Evolutionary conservation across 1,140 invertebrate genomes (phyloP).

Genomic region (Gonatopus flavifemur): DNA sequence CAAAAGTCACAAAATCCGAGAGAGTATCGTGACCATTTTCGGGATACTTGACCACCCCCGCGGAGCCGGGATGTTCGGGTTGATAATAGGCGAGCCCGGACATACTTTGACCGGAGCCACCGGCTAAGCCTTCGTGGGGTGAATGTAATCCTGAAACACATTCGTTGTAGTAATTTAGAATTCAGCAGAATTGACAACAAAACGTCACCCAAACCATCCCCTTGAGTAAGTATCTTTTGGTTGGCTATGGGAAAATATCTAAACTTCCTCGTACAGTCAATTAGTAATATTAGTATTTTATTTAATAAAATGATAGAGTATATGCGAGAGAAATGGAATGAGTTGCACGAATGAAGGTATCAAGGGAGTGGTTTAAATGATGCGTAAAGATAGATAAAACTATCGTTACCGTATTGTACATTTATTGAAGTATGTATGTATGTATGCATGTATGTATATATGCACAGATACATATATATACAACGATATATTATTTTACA

Average conservation of each 20-base stretch:
- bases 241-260: too few species aligned
- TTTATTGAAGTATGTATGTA: slow-evolving; percentile 32
- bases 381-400: slow-evolving; percentile 13
- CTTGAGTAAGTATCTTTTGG: too few species aligned
- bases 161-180: slow-evolving; percentile 11
- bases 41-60: slow-evolving; percentile 74
- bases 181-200: slow-evolving; percentile 1
- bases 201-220: slow-evolving; percentile 45
- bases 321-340: too few species aligned
- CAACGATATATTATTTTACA: slow-evolving; percentile 7
- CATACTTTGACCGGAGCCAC: slow-evolving; percentile 69
- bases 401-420: slow-evolving; percentile 31
- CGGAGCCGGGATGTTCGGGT: slow-evolving; percentile 61
- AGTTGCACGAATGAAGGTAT: too few species aligned
- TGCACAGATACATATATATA: too few species aligned
- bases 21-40: slow-evolving; percentile 88
- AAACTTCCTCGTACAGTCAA: too few species aligned
- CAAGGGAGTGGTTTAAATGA: slow-evolving; percentile 44
- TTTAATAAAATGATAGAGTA: too few species aligned
- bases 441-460: slow-evolving; percentile 28
- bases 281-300: too few species aligned
- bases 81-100: slow-evolving; percentile 66
- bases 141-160: slow-evolving; percentile 62
- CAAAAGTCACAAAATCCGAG: slow-evolving; percentile 94
- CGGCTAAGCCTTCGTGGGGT: slow-evolving; percentile 66